Conservation (phyloP, 2,113 vertebrate genomes). For the Vulpes vulpes region DNA sequence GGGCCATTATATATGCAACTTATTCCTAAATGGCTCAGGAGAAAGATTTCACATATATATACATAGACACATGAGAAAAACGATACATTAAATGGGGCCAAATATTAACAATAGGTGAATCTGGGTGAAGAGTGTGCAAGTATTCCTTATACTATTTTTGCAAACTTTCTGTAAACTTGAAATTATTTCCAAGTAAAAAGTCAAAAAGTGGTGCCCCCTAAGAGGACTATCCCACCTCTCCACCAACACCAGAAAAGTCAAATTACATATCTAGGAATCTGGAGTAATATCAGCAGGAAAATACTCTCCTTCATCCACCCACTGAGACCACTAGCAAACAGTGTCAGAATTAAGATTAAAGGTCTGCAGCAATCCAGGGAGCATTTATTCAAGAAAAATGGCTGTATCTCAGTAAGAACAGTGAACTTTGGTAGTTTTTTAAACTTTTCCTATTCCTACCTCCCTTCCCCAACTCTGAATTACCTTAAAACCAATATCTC, state of each 20-base stretch:
- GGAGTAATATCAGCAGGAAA: slow-evolving; percentile 16
- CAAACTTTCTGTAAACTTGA: slow-evolving; percentile 29
- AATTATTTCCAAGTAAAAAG: slow-evolving; percentile 49
- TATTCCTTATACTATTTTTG: slow-evolving; percentile 25
- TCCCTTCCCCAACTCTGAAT: not conserved
- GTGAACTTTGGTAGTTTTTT: not conserved
- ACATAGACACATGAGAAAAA: not conserved
- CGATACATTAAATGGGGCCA: not conserved
- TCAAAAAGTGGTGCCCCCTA: not conserved
- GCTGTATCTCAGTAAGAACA: slow-evolving; percentile 3
- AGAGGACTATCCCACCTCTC: not conserved
- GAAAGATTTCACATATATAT: not conserved
- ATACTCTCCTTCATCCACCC: not conserved
- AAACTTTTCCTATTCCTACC: not conserved
- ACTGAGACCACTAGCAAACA: not conserved
- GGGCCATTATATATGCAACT: not conserved
- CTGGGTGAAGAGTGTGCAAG: not conserved
- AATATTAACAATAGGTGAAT: slow-evolving; percentile 23
- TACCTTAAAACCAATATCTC: slow-evolving; percentile 23
- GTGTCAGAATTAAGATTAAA: slow-evolving; percentile 31
- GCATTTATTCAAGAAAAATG: slow-evolving; percentile 35
- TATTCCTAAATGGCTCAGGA: not conserved
- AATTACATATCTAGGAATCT: slow-evolving; percentile 20
- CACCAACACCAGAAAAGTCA: not conserved
- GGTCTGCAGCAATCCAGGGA: not conserved